These are phyloP conservation scores for Hormaphis cornu DNA, from an alignment of 1,140 invertebrate genomes.

Conservation along the genomic window DNA sequence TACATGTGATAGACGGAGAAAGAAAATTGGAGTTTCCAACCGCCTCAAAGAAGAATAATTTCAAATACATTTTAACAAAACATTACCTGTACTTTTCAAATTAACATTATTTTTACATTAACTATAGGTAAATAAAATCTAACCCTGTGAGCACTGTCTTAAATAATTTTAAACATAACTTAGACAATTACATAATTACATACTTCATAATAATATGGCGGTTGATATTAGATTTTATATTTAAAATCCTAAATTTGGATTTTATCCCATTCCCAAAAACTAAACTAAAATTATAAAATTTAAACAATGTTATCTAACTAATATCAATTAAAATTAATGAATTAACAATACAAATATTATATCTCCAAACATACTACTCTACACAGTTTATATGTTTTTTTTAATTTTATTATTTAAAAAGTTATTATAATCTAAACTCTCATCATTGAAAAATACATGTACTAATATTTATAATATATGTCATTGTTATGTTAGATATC, in stretches of 20 bases:
- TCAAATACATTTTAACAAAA: too few relatives aligned
- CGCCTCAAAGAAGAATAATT: too few relatives aligned
- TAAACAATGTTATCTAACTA: constrained; percentile 1
- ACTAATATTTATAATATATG: neutral
- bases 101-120: neutral
- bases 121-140: neutral
- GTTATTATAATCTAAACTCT: neutral
- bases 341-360: constrained; percentile 27
- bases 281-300: neutral
- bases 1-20: too few relatives aligned
- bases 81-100: neutral
- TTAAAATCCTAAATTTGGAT: constrained; percentile 11
- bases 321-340: neutral
- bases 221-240: neutral
- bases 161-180: neutral
- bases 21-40: too few relatives aligned
- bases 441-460: neutral
- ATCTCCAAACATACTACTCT: constrained; percentile 6
- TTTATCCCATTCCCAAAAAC: constrained; percentile 17
- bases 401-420: constrained; percentile 3
- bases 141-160: constrained; percentile 10
- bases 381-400: neutral
- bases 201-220: neutral
- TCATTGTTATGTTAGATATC: neutral
- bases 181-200: neutral